phyloP scores from a whole-genome alignment of 30 jellyfish, hydroid and myxozoan species.

The Aurelia sp. region DNA sequence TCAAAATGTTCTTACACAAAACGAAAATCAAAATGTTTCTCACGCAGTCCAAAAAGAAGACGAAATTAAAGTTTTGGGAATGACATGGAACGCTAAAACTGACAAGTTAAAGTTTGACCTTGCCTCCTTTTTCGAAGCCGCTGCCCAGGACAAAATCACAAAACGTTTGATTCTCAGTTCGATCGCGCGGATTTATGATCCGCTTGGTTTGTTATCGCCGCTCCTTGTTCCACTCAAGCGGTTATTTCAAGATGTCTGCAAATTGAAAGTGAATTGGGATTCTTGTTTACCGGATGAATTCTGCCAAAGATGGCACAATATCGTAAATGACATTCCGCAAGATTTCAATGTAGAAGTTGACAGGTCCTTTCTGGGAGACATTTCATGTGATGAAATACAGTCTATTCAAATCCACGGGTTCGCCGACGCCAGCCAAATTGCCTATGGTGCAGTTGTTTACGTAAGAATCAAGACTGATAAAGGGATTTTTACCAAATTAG shows the following conservation, averaged over 20 bases:
- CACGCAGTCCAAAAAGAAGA: too few relatives aligned
- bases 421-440: constrained; percentile 24
- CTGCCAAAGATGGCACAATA: constrained; percentile 4
- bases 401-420: constrained; percentile 28
- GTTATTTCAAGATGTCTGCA: constrained; percentile 35
- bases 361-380: neutral
- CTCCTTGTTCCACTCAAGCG: constrained; percentile 17
- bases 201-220: constrained; percentile 36
- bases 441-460: constrained; percentile 46
- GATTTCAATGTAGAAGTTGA: neutral
- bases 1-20: too few relatives aligned
- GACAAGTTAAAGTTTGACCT: constrained; percentile 8
- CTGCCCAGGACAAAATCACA: neutral
- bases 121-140: neutral
- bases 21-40: too few relatives aligned
- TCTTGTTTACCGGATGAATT: constrained; percentile 22
- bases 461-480: constrained; percentile 1
- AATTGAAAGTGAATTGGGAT: constrained; percentile 24
- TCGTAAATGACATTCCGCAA: neutral
- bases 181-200: constrained; percentile 30
- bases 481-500: neutral
- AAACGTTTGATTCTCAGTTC: neutral
- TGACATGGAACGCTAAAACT: constrained; percentile 19
- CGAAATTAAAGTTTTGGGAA: constrained; percentile 37
- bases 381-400: neutral